phyloP scores from a whole-genome alignment of 1,140 invertebrate genomes.

The Tetramorium alpestre region DNA sequence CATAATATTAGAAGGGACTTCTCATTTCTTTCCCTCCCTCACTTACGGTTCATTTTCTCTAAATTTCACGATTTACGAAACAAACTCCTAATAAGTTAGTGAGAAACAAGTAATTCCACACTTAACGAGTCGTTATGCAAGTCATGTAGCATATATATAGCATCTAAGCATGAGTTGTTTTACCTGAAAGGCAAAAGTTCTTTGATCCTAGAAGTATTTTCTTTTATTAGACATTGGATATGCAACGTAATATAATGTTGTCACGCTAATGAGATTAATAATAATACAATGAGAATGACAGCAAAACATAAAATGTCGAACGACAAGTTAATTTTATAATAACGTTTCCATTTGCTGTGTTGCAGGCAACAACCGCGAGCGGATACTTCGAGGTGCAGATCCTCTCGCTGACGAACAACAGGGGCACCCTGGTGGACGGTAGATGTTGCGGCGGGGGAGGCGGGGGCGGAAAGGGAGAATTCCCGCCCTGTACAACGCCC shows the following conservation, averaged over 20 bases:
- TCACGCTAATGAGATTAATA: not conserved
- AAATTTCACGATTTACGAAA: constrained; percentile 20
- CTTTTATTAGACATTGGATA: not conserved
- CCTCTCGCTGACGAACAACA: constrained; percentile 94
- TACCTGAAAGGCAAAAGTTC: not conserved
- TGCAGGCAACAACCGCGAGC: constrained; percentile 90
- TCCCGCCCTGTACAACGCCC: constrained; percentile 85
- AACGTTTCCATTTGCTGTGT: constrained; percentile 22
- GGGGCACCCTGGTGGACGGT: constrained; percentile 92
- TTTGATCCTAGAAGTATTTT: not conserved
- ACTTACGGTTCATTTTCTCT: constrained; percentile 14
- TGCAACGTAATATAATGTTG: not conserved
- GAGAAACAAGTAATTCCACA: not conserved
- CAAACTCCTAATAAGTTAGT: not conserved
- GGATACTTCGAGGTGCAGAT: constrained; percentile 97
- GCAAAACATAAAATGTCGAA: not conserved
- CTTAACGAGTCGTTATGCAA: not conserved
- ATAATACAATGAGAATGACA: not conserved
- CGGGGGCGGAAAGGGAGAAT: constrained; percentile 73
- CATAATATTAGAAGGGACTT: not conserved
- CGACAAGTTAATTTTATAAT: not conserved
- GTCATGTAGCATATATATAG: not conserved
- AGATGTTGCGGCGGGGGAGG: constrained; percentile 91
- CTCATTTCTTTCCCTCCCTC: not conserved
- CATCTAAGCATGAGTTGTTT: not conserved